Evolutionary conservation across 2,797 vertebrate genomes (phyloP).

Genomic region (Mareca penelope): DNA sequence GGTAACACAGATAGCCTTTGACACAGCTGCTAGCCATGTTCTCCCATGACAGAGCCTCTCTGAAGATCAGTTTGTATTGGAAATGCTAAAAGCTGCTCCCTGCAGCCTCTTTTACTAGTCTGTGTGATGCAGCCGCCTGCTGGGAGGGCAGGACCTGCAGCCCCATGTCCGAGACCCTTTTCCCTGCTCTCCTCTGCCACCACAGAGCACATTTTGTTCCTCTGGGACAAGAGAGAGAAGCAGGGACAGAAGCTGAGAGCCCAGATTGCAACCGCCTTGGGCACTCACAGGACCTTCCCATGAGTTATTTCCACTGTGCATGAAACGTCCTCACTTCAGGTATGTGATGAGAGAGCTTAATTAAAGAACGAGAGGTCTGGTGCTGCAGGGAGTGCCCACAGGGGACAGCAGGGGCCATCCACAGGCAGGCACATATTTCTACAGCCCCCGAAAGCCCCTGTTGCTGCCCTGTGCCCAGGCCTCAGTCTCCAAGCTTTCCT

Average conservation of each 20-base stretch:
- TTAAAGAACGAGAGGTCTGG: not conserved
- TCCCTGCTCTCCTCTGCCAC: not conserved
- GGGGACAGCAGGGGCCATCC: not conserved
- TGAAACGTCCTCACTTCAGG: not conserved
- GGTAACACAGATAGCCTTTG: not conserved
- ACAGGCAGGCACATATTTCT: accelerated
- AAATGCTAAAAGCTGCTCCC: not conserved
- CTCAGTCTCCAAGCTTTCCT: not conserved
- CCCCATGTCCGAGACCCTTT: not conserved
- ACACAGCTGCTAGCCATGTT: not conserved
- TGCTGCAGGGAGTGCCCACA: accelerated
- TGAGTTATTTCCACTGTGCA: not conserved
- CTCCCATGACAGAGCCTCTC: accelerated
- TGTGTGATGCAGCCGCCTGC: not conserved
- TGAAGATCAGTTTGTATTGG: not conserved
- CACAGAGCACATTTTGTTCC: not conserved
- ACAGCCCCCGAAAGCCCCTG: not conserved
- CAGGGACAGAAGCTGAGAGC: not conserved
- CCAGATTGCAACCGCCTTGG: not conserved
- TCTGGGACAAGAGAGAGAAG: not conserved
- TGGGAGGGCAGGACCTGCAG: not conserved
- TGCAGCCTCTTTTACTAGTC: not conserved
- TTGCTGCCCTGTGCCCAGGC: not conserved
- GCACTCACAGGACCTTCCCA: not conserved
- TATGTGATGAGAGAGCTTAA: not conserved